Conservation (phyloP, 2,797 vertebrate species). For the Coracias cyanogaster region DNA sequence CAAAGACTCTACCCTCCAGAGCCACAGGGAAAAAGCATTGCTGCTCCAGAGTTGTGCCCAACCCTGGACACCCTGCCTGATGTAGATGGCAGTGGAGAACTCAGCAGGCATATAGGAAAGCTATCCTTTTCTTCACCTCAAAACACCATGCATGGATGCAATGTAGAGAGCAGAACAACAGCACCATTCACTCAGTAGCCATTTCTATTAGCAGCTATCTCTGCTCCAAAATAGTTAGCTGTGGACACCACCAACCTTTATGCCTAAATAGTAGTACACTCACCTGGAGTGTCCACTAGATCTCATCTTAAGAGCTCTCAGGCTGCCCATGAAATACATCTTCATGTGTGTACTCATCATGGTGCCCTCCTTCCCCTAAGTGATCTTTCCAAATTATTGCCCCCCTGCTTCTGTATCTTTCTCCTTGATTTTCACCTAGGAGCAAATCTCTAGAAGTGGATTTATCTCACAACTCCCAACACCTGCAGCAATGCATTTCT, state of each 20-base stretch:
- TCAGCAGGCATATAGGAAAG: not conserved
- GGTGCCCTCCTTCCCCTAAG: not conserved
- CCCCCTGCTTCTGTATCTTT: not conserved
- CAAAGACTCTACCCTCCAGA: not conserved
- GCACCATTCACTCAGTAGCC: not conserved
- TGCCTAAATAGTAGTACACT: not conserved
- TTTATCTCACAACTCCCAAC: not conserved
- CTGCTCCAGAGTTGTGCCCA: not conserved
- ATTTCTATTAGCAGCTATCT: not conserved
- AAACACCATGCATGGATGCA: not conserved
- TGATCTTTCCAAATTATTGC: not conserved
- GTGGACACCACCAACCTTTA: accelerated
- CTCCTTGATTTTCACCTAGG: not conserved
- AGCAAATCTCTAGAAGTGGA: not conserved
- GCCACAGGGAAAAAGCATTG: not conserved
- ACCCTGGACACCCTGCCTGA: not conserved
- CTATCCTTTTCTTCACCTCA: not conserved
- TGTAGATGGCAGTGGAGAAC: not conserved
- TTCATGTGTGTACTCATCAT: not conserved
- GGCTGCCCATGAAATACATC: not conserved
- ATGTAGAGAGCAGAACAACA: not conserved
- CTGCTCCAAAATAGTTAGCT: not conserved
- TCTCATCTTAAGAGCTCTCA: not conserved
- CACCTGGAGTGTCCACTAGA: not conserved
- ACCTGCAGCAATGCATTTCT: not conserved